Base-by-base conservation (phyloP, 53 echinoderm and acorn worm genomes). In the Glandiceps talaboti region DNA sequence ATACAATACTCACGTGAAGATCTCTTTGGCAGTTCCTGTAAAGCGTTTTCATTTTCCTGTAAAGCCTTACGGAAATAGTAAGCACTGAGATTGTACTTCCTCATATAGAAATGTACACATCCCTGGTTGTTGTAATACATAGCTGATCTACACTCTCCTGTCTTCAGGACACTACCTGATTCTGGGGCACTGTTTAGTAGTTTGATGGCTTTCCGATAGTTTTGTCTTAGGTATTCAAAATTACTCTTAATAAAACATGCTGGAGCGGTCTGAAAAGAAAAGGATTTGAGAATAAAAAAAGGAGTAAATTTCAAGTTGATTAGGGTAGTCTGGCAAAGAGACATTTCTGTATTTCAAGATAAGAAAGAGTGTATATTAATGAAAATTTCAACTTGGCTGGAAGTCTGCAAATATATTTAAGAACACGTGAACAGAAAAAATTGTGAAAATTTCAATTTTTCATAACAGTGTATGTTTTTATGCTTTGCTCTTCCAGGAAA, bases 161-260 rank as follows among this genome's bases (percentile, higher is more conserved):
- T 97, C 86, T 91, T 89, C 33, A 81, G 79, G 78, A 82, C 80
- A 77, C 92, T 93, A 0, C 77, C 33, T 0, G 86, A 85, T 29
- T 93, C 90, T 1, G 88, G 93, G 31, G 87, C 91, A 77, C 97
- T 93, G 84, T 93, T 97, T 76, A 97, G 89, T 26, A 97, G 79
- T 88, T 97, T 97, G 84, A 93, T 97, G 33, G 97, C 97, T 77
- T 97, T 97, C 33, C 91, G 86, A 73, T 93, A 92, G 73, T 97
- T 93, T 86, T 93, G 93, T 31, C 97, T 89, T 83, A 90, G 80
- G 85, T 87, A 97, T 82, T 97, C 97, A 93, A 97, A 96, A 83
- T 97, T 97, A 74, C 93, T 89, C 79, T 97, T 97, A 73, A 97
- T 84, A 79, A 97, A 97, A 14, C 92, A 80, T 0, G 97, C 89